Evolutionary conservation across 2,888 invertebrate genomes (phyloP).

Genomic region (Caenorhabditis sp.): DNA sequence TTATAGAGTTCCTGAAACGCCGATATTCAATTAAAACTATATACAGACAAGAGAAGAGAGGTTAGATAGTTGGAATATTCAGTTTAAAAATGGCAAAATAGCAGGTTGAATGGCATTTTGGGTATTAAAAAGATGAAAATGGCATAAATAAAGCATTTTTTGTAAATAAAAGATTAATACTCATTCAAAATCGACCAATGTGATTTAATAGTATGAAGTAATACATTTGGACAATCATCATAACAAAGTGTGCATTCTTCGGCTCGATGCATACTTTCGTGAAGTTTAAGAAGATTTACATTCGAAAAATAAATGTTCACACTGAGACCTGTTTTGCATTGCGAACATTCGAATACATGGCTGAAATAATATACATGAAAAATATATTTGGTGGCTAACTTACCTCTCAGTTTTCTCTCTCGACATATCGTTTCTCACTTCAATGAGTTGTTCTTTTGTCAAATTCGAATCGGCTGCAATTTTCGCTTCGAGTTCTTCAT

Average conservation of each 20-base stretch:
- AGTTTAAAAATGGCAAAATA: too few relatives aligned
- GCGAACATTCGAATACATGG: background rate
- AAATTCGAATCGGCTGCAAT: background rate
- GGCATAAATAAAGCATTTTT: background rate
- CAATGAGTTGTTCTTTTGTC: background rate
- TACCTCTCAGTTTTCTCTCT: conserved; percentile 5
- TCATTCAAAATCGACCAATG: conserved; percentile 6
- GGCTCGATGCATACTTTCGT: conserved; percentile 7
- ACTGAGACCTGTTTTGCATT: background rate
- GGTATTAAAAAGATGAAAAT: too few relatives aligned
- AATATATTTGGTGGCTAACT: too few relatives aligned
- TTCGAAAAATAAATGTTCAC: conserved; percentile 5
- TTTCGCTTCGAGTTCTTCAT: background rate
- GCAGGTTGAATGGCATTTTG: too few relatives aligned
- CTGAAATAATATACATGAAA: background rate
- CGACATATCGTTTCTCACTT: conserved; percentile 2
- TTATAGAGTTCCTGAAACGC: too few relatives aligned
- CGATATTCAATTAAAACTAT: too few relatives aligned
- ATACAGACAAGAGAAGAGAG: too few relatives aligned
- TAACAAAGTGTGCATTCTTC: background rate
- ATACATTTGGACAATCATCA: background rate
- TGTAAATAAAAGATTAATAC: background rate
- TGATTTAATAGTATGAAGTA: conserved; percentile 1
- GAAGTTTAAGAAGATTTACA: background rate
- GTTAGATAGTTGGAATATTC: too few relatives aligned